A percentile compares a stretch with the other conserved stretches of the same genome.
Conservation (phyloP, 2,797 vertebrate genomes). For the Squalus acanthias region DNA sequence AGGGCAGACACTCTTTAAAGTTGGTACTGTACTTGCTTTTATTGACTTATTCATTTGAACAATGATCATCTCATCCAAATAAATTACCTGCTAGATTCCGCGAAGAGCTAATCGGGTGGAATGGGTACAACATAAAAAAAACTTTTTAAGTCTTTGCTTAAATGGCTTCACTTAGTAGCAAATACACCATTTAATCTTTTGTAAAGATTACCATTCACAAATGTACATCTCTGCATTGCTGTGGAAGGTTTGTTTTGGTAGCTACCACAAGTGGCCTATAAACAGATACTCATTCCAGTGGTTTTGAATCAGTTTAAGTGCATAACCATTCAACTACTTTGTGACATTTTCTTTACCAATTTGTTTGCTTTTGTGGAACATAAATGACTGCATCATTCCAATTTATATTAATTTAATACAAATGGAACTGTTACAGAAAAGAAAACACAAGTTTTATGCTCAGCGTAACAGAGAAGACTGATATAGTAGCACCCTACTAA, state of each 20-base stretch:
- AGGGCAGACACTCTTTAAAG: background rate
- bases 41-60: constrained; percentile 7
- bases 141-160: background rate
- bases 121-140: background rate
- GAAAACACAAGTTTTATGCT: constrained; percentile 13
- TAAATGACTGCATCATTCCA: background rate
- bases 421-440: constrained; percentile 7
- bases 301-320: background rate
- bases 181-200: background rate
- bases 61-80: constrained; percentile 25
- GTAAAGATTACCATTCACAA: background rate
- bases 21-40: background rate
- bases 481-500: background rate
- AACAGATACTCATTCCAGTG: background rate
- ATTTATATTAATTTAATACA: constrained; percentile 34
- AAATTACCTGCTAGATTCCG: constrained; percentile 25
- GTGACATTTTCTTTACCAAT: background rate
- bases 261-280: background rate
- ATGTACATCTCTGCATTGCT: background rate
- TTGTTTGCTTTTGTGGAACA: background rate
- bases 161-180: background rate
- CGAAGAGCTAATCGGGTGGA: background rate
- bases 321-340: background rate
- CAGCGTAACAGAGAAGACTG: background rate
- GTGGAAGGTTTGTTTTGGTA: background rate